Percentiles rank a stretch among this genome's conserved stretches.
These are phyloP conservation scores for Amphipoea oculea DNA, from an alignment of 2,888 invertebrate species.

Conservation along the genomic window DNA sequence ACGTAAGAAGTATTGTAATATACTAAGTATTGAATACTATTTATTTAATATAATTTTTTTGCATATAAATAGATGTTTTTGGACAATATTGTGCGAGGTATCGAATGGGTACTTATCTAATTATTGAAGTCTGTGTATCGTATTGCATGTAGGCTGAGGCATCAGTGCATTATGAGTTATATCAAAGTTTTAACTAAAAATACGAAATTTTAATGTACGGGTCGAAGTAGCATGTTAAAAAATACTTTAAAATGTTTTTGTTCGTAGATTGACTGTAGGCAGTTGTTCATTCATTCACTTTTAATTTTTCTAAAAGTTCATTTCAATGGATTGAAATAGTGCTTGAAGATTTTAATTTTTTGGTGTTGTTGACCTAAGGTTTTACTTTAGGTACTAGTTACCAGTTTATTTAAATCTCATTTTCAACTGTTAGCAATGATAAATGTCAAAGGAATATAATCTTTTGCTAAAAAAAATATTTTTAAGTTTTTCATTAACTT, in stretches of 20 bases:
- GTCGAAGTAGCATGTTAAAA: conserved; percentile 75
- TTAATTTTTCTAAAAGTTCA: conserved; percentile 42
- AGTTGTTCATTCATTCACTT: conserved; percentile 49
- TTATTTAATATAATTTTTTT: neutral
- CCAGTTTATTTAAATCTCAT: neutral
- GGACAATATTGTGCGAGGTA: conserved; percentile 74
- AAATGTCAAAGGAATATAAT: conserved; percentile 2
- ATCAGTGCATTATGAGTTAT: conserved; percentile 79
- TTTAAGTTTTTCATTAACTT: neutral
- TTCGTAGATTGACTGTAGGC: conserved; percentile 69
- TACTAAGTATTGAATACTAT: neutral
- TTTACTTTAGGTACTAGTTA: neutral
- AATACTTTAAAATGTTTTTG: conserved; percentile 70
- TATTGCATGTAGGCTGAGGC: conserved; percentile 87
- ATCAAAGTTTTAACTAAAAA: conserved; percentile 53
- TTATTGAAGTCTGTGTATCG: conserved; percentile 76
- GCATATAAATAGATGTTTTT: conserved; percentile 77
- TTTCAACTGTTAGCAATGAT: conserved; percentile 5
- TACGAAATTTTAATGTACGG: conserved; percentile 60
- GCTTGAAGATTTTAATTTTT: conserved; percentile 63
- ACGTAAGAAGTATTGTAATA: neutral
- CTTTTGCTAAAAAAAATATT: neutral
- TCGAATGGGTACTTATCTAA: conserved; percentile 71
- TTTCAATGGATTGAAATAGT: conserved; percentile 59
- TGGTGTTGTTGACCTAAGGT: conserved; percentile 41